Percentiles rank a stretch among this genome's conserved stretches.
Conservation (phyloP, 2,797 vertebrate genomes). For the Podargus strigoides region DNA sequence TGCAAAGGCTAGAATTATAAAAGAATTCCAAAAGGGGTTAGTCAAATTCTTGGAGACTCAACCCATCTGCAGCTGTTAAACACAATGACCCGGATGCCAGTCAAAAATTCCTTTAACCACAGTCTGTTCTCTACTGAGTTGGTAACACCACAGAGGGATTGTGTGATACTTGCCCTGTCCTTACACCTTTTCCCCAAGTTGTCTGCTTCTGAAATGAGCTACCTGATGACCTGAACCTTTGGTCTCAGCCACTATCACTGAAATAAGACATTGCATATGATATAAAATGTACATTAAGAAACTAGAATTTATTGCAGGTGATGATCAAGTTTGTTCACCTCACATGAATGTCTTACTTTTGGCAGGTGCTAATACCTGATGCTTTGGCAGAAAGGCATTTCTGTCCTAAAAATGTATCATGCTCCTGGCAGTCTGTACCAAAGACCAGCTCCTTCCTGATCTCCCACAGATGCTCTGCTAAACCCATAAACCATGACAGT, state of each 20-base stretch:
- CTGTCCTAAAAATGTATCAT: not conserved
- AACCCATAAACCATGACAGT: constrained; percentile 48
- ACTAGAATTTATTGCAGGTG: not conserved
- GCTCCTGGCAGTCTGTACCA: not conserved
- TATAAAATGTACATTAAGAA: not conserved
- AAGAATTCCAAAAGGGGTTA: not conserved
- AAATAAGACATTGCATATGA: not conserved
- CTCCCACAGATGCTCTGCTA: constrained; percentile 5
- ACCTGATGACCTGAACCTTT: not conserved
- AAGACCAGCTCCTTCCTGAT: constrained; percentile 13
- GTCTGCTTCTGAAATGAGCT: not conserved
- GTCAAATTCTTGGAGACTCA: not conserved
- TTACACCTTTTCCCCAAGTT: not conserved
- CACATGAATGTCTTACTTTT: not conserved
- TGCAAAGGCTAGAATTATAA: not conserved
- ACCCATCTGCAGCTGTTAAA: constrained; percentile 50
- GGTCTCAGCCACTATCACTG: not conserved
- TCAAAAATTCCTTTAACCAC: not conserved
- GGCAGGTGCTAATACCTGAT: not conserved
- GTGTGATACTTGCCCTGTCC: not conserved
- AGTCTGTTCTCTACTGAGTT: not conserved
- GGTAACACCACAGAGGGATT: not conserved
- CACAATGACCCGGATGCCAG: constrained; percentile 32
- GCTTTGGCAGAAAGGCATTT: not conserved
- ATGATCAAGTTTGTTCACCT: not conserved